Conservation (phyloP, 2,888 invertebrate species). For the Calephelis perditalis region DNA sequence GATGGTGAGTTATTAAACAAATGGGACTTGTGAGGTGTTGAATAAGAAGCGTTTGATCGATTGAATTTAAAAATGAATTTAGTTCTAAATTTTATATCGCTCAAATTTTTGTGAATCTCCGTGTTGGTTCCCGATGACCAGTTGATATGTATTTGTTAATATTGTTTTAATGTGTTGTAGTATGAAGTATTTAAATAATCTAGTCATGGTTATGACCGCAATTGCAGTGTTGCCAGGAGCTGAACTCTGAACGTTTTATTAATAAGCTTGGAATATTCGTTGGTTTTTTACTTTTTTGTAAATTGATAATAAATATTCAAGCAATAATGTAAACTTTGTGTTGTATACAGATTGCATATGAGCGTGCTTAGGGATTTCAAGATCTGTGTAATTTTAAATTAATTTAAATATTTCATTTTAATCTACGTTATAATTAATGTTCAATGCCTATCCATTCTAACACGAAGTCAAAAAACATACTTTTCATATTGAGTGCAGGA, state of each 20-base stretch:
- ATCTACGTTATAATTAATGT: no score
- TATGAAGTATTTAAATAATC: conserved; percentile 30
- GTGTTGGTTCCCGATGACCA: conserved; percentile 25
- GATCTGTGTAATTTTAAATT: no score
- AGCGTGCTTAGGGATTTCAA: no score
- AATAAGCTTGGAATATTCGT: background rate
- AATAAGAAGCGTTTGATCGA: conserved; percentile 23
- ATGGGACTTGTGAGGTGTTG: conserved; percentile 29
- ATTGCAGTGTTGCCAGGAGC: conserved; percentile 22
- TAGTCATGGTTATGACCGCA: conserved; percentile 33
- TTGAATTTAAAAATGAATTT: conserved; percentile 28
- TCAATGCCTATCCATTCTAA: no score
- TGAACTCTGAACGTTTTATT: background rate
- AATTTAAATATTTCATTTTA: no score
- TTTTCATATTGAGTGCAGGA: no score
- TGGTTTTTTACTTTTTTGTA: background rate
- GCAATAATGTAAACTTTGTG: no score
- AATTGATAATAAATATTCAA: background rate
- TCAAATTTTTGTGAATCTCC: conserved; percentile 51
- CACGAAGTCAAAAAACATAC: no score
- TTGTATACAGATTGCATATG: no score
- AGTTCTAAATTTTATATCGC: conserved; percentile 43
- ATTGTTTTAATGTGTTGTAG: conserved; percentile 27
- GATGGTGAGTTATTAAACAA: conserved; percentile 48
- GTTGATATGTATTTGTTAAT: conserved; percentile 32